Conservation (phyloP, 2,113 vertebrate species). For the Megaceryle torquata region DNA sequence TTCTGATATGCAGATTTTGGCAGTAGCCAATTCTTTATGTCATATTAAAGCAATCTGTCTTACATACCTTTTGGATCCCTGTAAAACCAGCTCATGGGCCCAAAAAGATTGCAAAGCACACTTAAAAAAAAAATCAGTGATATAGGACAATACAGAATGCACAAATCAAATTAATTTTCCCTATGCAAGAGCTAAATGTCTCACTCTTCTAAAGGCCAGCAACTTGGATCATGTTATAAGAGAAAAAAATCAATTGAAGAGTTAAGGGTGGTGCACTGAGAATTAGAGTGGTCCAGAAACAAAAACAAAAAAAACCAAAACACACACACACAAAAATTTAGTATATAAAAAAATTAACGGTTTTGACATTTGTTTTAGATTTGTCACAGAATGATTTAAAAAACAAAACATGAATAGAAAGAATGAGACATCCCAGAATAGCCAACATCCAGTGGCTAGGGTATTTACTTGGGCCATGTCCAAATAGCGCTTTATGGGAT, state of each 20-base stretch:
- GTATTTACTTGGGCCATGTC: slow-evolving; percentile 59
- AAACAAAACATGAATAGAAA: slow-evolving; percentile 69
- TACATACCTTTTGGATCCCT: not conserved
- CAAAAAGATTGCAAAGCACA: not conserved
- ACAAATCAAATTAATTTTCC: not conserved
- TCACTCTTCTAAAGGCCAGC: not conserved
- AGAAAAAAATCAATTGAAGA: slow-evolving; percentile 3
- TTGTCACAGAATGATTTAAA: slow-evolving; percentile 69
- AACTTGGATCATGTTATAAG: not conserved
- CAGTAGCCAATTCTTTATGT: not conserved
- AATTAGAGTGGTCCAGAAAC: slow-evolving; percentile 10
- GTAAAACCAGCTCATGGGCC: not conserved
- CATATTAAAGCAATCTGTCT: not conserved
- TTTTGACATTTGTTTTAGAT: slow-evolving; percentile 70
- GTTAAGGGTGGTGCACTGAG: slow-evolving; percentile 41
- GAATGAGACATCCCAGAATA: slow-evolving; percentile 69
- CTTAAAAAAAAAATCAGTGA: not conserved
- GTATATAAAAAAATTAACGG: slow-evolving; percentile 30
- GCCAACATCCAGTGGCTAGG: slow-evolving; percentile 65
- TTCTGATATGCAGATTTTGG: not conserved
- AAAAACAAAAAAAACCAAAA: not conserved
- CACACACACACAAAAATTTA: not conserved
- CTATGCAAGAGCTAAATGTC: not conserved
- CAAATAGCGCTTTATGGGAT: slow-evolving; percentile 57
- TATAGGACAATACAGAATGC: not conserved